These are phyloP conservation scores for Eutolmus rufibarbis DNA, from an alignment of 2,888 invertebrate genomes.

Conservation along the genomic window DNA sequence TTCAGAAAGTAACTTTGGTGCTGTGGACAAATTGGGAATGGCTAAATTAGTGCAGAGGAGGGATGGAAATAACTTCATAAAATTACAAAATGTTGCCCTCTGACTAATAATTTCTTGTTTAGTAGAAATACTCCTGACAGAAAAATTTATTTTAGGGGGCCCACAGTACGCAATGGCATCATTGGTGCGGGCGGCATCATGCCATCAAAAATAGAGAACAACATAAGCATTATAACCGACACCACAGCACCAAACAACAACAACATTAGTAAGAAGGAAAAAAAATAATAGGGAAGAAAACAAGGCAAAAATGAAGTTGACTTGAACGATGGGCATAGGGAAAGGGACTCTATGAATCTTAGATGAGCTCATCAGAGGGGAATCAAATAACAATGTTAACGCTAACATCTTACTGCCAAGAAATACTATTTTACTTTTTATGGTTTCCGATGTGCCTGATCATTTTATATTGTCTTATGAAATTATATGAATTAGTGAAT, in stretches of 20 bases:
- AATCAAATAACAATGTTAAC: constrained; percentile 3
- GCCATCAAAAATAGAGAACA: neutral
- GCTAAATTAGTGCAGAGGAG: neutral
- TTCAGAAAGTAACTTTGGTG: neutral
- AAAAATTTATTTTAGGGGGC: constrained; percentile 4
- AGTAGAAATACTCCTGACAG: neutral
- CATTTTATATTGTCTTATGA: neutral
- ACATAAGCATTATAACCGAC: neutral
- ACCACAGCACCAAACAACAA: neutral
- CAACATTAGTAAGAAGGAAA: neutral
- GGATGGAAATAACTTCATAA: constrained; percentile 8
- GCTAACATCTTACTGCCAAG: neutral
- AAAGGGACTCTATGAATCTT: neutral
- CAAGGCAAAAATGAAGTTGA: neutral
- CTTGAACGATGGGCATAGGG: neutral
- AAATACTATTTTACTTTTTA: neutral
- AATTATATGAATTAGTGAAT: neutral
- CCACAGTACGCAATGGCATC: neutral
- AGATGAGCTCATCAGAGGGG: neutral
- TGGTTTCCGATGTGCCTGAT: neutral
- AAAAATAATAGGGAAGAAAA: neutral
- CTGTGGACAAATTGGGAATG: neutral
- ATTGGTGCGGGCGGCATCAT: neutral
- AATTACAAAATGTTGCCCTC: neutral
- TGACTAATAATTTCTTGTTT: constrained; percentile 14